phyloP scores from a whole-genome alignment of 1,140 invertebrate species.

The Thaumatotibia leucotreta region DNA sequence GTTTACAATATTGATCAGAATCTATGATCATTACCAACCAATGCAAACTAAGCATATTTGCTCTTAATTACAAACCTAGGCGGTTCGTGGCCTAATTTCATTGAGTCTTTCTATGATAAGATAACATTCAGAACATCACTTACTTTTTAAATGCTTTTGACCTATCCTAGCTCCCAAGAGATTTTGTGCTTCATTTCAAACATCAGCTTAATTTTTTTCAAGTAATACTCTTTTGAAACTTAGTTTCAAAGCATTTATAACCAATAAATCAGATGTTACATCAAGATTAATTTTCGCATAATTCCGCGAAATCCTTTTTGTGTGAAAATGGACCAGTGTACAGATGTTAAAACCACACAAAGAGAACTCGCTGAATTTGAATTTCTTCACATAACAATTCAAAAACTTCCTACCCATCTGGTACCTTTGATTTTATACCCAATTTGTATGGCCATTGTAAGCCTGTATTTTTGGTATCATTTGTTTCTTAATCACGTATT shows the following conservation, averaged over 20 bases:
- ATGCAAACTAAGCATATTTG: not conserved
- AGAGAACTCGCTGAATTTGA: not conserved
- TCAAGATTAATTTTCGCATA: not conserved
- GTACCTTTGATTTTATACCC: too few relatives aligned
- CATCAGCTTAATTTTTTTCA: not conserved
- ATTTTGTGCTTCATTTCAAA: not conserved
- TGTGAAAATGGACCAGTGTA: not conserved
- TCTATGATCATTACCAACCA: not conserved
- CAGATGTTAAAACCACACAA: not conserved
- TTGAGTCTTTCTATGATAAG: not conserved
- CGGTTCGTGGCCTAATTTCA: not conserved
- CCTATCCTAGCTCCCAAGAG: not conserved
- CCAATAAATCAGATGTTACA: not conserved
- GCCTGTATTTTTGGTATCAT: too few relatives aligned
- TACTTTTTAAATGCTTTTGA: not conserved
- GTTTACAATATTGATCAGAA: not conserved
- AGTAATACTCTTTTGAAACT: not conserved
- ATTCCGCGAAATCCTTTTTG: not conserved
- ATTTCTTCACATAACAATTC: not conserved
- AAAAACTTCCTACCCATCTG: not conserved
- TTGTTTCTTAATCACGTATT: too few relatives aligned
- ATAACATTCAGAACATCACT: not conserved
- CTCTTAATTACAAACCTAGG: not conserved
- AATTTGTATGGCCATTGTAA: too few relatives aligned
- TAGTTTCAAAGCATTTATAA: not conserved